Evolutionary conservation across 2,888 invertebrate genomes (phyloP).

Genomic region (Argyresthia albistria): DNA sequence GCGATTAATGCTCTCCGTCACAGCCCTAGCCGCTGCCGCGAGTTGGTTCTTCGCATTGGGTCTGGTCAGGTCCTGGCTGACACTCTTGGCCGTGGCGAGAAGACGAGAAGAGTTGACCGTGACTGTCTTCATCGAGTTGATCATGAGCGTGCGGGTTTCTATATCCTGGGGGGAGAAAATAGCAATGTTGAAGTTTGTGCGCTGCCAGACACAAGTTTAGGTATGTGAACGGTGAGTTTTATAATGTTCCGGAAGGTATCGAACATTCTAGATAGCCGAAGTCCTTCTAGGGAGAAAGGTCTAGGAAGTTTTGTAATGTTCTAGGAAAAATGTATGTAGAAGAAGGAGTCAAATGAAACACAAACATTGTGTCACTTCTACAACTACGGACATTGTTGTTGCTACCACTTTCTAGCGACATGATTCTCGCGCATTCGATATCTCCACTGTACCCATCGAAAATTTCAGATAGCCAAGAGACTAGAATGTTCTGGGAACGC

Average conservation of each 20-base stretch:
- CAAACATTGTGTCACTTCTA: no score
- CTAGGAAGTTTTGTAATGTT: no score
- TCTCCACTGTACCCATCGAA: no score
- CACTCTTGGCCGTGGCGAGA: conserved; percentile 88
- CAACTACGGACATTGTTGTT: no score
- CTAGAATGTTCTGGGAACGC: no score
- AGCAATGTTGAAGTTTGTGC: background rate
- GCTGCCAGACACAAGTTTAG: background rate
- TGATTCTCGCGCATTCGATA: no score
- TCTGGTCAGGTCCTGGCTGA: conserved; percentile 90
- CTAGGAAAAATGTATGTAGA: no score
- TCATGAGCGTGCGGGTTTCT: conserved; percentile 84
- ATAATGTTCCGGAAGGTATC: no score
- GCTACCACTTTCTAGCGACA: no score
- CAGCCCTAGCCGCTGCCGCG: conserved; percentile 88
- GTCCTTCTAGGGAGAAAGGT: background rate
- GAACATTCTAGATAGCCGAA: background rate
- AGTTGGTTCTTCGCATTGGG: conserved; percentile 93
- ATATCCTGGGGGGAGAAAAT: conserved; percentile 68
- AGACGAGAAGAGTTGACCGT: conserved; percentile 90
- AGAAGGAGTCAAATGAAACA: no score
- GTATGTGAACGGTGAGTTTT: no score
- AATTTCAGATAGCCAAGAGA: no score
- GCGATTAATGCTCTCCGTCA: conserved; percentile 93
- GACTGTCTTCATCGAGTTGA: conserved; percentile 88